These are phyloP conservation scores for Ciconia maguari DNA, from an alignment of 2,113 vertebrate genomes.

Conservation along the genomic window DNA sequence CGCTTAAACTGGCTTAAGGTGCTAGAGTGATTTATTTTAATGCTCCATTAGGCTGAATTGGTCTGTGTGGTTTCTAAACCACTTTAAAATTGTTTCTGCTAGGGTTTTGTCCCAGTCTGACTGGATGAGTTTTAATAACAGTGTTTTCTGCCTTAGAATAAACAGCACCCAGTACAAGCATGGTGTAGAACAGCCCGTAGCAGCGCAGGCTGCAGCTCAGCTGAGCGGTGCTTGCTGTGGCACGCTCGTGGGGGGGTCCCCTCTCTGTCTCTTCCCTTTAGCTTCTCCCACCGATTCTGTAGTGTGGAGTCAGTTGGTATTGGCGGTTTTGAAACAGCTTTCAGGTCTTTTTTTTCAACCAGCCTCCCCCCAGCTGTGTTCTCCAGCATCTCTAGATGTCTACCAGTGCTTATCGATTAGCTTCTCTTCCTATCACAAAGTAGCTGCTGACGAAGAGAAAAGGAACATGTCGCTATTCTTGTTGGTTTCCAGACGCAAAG, in stretches of 20 bases:
- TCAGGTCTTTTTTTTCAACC: neutral
- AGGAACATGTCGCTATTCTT: neutral
- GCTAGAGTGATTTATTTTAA: conserved; percentile 59
- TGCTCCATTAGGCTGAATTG: conserved; percentile 58
- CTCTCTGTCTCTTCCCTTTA: neutral
- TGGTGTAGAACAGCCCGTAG: neutral
- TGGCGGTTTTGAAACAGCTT: neutral
- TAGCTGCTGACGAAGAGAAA: neutral
- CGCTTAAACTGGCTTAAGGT: conserved; percentile 61
- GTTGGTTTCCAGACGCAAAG: neutral
- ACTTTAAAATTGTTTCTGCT: conserved; percentile 31
- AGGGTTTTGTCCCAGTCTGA: neutral
- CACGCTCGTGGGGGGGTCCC: neutral
- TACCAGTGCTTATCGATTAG: neutral
- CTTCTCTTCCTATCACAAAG: neutral
- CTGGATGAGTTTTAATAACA: neutral
- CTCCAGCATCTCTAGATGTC: neutral
- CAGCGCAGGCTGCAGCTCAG: neutral
- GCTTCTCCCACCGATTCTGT: neutral
- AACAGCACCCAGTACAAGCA: neutral
- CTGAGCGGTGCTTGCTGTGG: fast-evolving
- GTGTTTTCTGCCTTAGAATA: neutral
- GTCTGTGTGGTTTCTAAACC: conserved; percentile 57
- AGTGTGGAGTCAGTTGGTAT: neutral
- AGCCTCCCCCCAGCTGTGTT: fast-evolving